phyloP scores from a whole-genome alignment of 2,113 vertebrate species.

The Fulica atra region DNA sequence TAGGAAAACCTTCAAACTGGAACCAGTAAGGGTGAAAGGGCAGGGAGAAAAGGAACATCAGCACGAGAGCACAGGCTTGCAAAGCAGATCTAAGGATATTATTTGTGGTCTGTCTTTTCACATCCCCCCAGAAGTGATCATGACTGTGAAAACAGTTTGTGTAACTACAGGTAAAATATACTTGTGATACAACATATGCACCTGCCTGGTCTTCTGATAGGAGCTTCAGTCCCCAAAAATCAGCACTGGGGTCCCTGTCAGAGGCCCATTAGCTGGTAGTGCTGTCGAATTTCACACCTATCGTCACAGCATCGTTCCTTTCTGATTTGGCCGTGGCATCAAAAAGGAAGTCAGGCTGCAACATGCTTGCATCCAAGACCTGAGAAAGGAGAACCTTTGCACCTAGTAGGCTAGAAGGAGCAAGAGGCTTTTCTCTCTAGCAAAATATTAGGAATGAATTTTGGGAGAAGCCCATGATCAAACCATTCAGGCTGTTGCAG shows the following conservation, averaged over 20 bases:
- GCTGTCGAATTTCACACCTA: neutral
- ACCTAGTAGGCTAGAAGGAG: neutral
- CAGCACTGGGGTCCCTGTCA: neutral
- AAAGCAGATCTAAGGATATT: neutral
- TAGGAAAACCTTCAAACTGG: constrained; percentile 12
- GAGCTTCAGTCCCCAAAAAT: neutral
- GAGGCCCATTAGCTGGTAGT: neutral
- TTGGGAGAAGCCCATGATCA: neutral
- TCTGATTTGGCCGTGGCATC: accelerated
- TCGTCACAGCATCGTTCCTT: neutral
- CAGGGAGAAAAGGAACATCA: neutral
- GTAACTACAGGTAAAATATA: neutral
- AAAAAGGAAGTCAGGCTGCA: neutral
- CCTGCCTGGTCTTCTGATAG: neutral
- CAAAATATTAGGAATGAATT: neutral
- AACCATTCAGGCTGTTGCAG: neutral
- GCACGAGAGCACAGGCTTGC: neutral
- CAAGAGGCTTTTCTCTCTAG: neutral
- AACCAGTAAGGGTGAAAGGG: neutral
- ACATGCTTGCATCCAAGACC: neutral
- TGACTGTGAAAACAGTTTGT: neutral
- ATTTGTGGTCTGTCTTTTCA: neutral
- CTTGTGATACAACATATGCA: neutral
- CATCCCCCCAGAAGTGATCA: neutral
- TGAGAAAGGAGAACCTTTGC: neutral